Base-by-base conservation (phyloP, 2,113 vertebrate species). In the Bagarius yarrelli region DNA sequence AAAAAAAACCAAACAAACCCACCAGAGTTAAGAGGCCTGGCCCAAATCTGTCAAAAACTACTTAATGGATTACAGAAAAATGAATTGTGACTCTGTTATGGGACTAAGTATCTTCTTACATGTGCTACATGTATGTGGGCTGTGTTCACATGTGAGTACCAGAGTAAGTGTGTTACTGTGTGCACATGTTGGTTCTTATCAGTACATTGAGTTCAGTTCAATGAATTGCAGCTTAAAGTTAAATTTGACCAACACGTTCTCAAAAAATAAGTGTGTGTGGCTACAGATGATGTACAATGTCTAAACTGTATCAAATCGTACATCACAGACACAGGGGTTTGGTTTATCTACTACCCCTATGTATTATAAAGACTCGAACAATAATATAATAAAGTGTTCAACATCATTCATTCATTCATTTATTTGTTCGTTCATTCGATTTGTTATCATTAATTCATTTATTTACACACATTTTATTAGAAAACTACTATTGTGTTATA, bases 31-130 rank as follows among this genome's bases (percentile, higher is more conserved):
- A 88, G 80, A 86, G 83, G 84, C 78, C 63, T 57, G 69, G 80
- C 79, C 86, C 86, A 88, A 89, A 90, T 86, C 86, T 89, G 85
- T 88, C 86, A 86, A 88, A 87, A 83, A 88, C 85, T 87, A 84
- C 86, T 89, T 90, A 92, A 86, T 80, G 86, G 92, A 93, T 93
- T 93, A 93, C 82, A 76, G 21, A 83, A 84, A 85, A 89, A 92
- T 93, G 91, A 92, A 93, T 91, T 87, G 88, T 86, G 87, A 87
- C 89, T 90, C 91, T 94, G 89, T 85, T 90, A 78, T 23, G 27
- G 74, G 83, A 40, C 32, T 82, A 90, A 89, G 87, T 87, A 88
- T 88, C 88, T 88, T 78, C 83, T 76, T 84, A 81, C 87, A 89
- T 90, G 87, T 87, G 84, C 83, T 86, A 87, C 89, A 87, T 85